A percentile compares a stretch with the other conserved stretches of the same genome.
phyloP scores from a whole-genome alignment of 2,113 vertebrate species.

The Ammospiza caudacuta region DNA sequence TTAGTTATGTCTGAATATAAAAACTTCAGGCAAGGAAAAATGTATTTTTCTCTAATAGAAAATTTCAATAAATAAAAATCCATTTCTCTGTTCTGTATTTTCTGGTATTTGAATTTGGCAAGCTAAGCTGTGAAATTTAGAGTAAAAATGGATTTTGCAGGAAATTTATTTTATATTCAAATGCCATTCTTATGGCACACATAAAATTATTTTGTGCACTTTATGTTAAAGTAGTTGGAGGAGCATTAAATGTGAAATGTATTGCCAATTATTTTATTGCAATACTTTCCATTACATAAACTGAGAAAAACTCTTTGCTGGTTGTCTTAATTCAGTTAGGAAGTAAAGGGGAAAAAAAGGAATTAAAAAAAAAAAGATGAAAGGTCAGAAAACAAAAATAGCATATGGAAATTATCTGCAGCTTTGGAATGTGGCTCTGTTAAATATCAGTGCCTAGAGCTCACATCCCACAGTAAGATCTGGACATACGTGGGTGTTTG shows the following conservation, averaged over 20 bases:
- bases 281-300: neutral
- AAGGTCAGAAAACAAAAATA: conserved; percentile 6
- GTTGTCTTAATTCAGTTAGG: neutral
- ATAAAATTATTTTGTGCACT: neutral
- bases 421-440: neutral
- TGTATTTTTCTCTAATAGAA: neutral
- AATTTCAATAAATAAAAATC: neutral
- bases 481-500: neutral
- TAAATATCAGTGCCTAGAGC: conserved; percentile 32
- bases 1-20: neutral
- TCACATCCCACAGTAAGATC: neutral
- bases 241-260: neutral
- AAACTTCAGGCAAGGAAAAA: neutral
- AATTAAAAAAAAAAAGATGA: neutral
- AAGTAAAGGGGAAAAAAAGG: neutral
- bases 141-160: neutral
- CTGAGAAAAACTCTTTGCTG: neutral
- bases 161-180: neutral
- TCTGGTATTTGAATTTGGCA: neutral
- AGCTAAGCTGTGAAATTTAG: neutral
- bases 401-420: neutral
- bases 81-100: neutral
- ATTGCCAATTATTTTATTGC: neutral
- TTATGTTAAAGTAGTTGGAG: neutral
- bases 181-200: neutral